These are phyloP conservation scores for Myripristis jacobus DNA, from an alignment of 2,797 vertebrate genomes.

Conservation along the genomic window DNA sequence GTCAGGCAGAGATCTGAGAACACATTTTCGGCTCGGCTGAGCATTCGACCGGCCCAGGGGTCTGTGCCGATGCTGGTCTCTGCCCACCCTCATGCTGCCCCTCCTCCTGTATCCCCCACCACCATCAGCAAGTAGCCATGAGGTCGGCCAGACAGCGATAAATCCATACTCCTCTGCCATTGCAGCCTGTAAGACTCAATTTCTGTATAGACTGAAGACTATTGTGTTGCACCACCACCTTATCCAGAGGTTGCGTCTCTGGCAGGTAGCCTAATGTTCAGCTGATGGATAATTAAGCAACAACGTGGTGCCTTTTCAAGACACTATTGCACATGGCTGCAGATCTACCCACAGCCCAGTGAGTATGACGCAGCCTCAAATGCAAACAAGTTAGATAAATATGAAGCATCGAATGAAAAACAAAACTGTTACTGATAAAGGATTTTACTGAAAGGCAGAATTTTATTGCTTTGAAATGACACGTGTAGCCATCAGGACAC, in stretches of 20 bases:
- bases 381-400: not conserved
- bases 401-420: not conserved
- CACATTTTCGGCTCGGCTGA: constrained; percentile 87
- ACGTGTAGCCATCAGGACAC: not conserved
- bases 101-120: constrained; percentile 65
- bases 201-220: constrained; percentile 30
- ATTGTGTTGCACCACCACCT: constrained; percentile 7
- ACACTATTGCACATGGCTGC: not conserved
- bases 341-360: not conserved
- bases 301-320: constrained; percentile 19
- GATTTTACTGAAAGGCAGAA: not conserved
- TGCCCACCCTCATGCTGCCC: constrained; percentile 71
- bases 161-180: constrained; percentile 74
- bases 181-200: constrained; percentile 66
- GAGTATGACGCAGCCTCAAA: no score
- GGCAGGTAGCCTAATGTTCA: constrained; percentile 24
- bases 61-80: constrained; percentile 78
- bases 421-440: no score
- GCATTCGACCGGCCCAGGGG: constrained; percentile 82
- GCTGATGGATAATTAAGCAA: constrained; percentile 24
- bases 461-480: not conserved
- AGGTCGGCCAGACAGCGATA: constrained; percentile 70
- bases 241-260: constrained; percentile 31
- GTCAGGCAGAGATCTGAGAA: constrained; percentile 83
- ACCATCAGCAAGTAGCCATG: constrained; percentile 66